Base-by-base conservation (phyloP, 1,140 invertebrate genomes). In the Dendrolimus punctatus region DNA sequence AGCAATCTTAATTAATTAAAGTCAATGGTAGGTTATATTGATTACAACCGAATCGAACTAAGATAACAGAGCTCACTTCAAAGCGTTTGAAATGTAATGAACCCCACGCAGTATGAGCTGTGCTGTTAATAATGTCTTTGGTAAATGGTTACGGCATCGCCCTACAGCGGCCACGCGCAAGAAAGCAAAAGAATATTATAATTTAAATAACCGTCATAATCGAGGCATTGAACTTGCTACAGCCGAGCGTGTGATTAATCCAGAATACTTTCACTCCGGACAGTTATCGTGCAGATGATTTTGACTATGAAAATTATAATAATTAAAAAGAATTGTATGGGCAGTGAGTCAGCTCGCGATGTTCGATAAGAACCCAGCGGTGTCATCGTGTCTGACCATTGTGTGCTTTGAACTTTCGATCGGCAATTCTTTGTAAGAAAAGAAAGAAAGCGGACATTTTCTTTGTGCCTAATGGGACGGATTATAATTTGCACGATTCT, bases 221-320 rank as follows among this genome's bases (percentile, higher is more conserved):
- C 71, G 70, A 83, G 76, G 68, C 81, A 85, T 81, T 85, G 81
- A 85, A 85, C 81, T 81, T 85, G 78, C 68, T 69, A 62, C 51
- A 55, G 50, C 7, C 64, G 64, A 68, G 57, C 71, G 64, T 76
- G 69, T 77, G 72, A 77, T 76, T 75, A 76, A 74, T 77, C 70
- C 68, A 75, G 77, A 77, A 80, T 80, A 85, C 81, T 85, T 85
- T 85, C 81, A 83, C 81, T 81, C 61, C 64, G 56, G 62, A 55
- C 59, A 58, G 73, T 76, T 73, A 71, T 68, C 57, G 56, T 57
- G 68, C 63, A 59, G 70, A 71, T 74, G 70, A 66, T 58, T 73
- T 79, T 74, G 68, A 66, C 66, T 75, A 76, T 50, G 68, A 73
- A 78, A 80, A 82, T 81, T 74, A 76, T 70, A 73, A 76, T 84